phyloP scores from a whole-genome alignment of 2,888 invertebrate genomes.

The Tetragonisca angustula region DNA sequence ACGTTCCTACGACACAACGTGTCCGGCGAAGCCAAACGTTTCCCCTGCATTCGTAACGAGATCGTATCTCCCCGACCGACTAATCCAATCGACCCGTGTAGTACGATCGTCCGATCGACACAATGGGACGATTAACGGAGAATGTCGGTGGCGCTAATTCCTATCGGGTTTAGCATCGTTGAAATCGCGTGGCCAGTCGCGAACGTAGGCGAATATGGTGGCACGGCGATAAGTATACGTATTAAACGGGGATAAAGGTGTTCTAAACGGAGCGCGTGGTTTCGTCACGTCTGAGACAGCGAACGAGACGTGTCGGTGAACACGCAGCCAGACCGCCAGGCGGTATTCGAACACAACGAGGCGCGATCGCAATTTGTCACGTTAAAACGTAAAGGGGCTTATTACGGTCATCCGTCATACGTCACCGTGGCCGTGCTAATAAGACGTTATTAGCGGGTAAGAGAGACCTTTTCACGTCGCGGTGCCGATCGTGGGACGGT shows the following conservation, averaged over 20 bases:
- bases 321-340: constrained; percentile 44
- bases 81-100: background rate
- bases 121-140: constrained; percentile 53
- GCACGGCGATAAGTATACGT: background rate
- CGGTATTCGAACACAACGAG: constrained; percentile 30
- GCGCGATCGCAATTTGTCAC: constrained; percentile 72
- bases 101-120: constrained; percentile 12
- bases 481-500: constrained; percentile 69
- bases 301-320: constrained; percentile 25
- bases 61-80: constrained; percentile 28
- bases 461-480: constrained; percentile 70
- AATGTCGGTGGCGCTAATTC: constrained; percentile 40
- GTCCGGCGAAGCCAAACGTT: background rate
- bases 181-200: constrained; percentile 6
- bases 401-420: constrained; percentile 70
- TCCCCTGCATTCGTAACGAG: constrained; percentile 21
- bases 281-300: constrained; percentile 52
- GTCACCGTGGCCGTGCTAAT: constrained; percentile 67
- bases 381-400: constrained; percentile 69
- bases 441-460: constrained; percentile 72
- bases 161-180: constrained; percentile 45
- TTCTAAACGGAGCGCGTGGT: constrained; percentile 40
- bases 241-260: constrained; percentile 4
- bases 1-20: background rate
- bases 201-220: constrained; percentile 50